phyloP scores from a whole-genome alignment of 2,797 vertebrate species.

The Alfaro cultratus region DNA sequence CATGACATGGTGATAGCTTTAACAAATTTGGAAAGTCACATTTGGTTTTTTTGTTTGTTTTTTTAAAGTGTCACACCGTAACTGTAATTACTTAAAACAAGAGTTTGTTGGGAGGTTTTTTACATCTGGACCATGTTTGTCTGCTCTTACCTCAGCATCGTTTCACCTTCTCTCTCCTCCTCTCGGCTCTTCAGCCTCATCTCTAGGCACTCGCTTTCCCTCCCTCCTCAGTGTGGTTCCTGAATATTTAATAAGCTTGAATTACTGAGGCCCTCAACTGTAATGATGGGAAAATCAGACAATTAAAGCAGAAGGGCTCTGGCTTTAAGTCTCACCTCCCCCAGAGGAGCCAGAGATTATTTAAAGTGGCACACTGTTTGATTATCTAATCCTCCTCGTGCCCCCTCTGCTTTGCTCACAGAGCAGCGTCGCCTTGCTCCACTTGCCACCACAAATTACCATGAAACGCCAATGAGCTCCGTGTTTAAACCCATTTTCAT shows the following conservation, averaged over 20 bases:
- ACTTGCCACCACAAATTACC: constrained; percentile 79
- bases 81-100: not conserved
- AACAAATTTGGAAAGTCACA: no score
- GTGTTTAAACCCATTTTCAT: constrained; percentile 67
- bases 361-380: constrained; percentile 85
- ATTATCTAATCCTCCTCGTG: constrained; percentile 84
- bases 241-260: constrained; percentile 88
- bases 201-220: constrained; percentile 6
- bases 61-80: not conserved
- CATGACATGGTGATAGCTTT: no score
- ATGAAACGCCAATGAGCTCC: constrained; percentile 74
- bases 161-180: constrained; percentile 22
- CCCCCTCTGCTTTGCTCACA: constrained; percentile 79
- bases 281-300: constrained; percentile 87
- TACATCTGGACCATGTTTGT: not conserved
- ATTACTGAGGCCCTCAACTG: constrained; percentile 84
- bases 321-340: constrained; percentile 81
- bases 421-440: constrained; percentile 67
- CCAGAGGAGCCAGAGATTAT: constrained; percentile 82
- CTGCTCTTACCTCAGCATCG: constrained; percentile 29
- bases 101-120: not conserved
- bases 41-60: not conserved
- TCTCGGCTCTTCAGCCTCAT: not conserved
- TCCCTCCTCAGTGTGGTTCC: constrained; percentile 67
- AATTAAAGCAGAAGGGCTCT: constrained; percentile 84